phyloP scores from a whole-genome alignment of 2,797 vertebrate species.

The Lithobates pipiens region DNA sequence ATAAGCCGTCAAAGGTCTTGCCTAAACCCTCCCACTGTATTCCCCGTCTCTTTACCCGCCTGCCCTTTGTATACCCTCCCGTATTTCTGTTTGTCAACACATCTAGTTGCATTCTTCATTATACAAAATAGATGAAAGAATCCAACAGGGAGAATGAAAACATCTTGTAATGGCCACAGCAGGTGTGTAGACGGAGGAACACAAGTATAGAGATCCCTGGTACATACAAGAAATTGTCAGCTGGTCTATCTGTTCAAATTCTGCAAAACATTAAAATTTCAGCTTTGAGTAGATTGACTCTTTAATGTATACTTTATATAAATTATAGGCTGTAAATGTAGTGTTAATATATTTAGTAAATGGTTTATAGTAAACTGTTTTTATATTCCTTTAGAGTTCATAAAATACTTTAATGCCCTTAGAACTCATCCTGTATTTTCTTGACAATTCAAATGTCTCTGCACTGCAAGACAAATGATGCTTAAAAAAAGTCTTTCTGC shows the following conservation, averaged over 20 bases:
- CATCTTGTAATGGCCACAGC: not conserved
- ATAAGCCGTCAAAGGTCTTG: too few species aligned
- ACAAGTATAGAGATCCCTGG: too few species aligned
- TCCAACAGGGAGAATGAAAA: not conserved
- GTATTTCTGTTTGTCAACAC: not conserved
- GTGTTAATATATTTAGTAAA: not conserved
- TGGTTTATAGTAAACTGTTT: not conserved
- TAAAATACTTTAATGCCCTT: not conserved
- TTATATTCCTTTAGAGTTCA: not conserved
- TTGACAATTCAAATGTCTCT: not conserved
- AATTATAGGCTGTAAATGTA: not conserved
- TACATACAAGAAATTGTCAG: not conserved
- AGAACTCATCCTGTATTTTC: not conserved
- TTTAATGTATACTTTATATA: not conserved
- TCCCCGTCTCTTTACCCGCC: too few species aligned
- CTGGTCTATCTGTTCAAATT: not conserved
- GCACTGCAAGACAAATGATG: not conserved
- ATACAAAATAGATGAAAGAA: not conserved
- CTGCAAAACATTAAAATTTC: not conserved
- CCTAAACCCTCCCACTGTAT: too few species aligned
- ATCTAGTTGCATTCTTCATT: not conserved
- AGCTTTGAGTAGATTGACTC: not conserved
- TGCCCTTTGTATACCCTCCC: not conserved
- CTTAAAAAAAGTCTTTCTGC: not conserved
- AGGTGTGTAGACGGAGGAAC: not conserved